phyloP scores from a whole-genome alignment of 2,113 vertebrate genomes.

The Tragelaphus scriptus region DNA sequence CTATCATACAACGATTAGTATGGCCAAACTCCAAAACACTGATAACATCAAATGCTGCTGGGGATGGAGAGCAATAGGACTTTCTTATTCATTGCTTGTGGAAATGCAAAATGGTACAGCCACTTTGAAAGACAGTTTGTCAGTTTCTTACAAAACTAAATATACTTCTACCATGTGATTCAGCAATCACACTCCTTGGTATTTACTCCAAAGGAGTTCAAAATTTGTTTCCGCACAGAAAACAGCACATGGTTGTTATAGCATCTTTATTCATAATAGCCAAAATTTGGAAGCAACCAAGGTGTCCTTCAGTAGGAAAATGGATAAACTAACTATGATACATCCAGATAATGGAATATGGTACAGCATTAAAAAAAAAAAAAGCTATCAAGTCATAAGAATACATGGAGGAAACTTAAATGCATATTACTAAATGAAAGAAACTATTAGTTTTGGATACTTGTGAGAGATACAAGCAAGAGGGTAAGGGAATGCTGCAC shows the following conservation, averaged over 20 bases:
- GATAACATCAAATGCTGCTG: neutral
- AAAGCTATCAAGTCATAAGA: neutral
- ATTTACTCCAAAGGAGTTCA: neutral
- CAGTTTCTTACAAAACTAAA: neutral
- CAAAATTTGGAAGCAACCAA: neutral
- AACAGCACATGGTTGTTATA: neutral
- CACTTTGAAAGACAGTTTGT: neutral
- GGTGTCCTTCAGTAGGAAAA: neutral
- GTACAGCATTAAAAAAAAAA: neutral
- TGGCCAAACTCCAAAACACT: neutral
- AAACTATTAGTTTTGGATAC: neutral
- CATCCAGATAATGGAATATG: neutral
- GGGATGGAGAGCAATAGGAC: neutral
- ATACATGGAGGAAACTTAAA: neutral
- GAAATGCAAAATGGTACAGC: neutral
- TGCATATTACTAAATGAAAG: neutral
- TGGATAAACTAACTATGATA: neutral
- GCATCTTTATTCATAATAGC: neutral
- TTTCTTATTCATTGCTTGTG: neutral
- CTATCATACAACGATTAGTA: neutral
- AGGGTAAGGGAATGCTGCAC: neutral
- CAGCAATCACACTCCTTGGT: neutral
- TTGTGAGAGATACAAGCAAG: neutral
- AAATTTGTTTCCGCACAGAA: neutral
- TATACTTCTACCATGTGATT: neutral